A percentile compares a stretch with the other conserved stretches of the same genome.
These are phyloP conservation scores for Synergus japonicus DNA, from an alignment of 2,888 invertebrate genomes.

Conservation along the genomic window DNA sequence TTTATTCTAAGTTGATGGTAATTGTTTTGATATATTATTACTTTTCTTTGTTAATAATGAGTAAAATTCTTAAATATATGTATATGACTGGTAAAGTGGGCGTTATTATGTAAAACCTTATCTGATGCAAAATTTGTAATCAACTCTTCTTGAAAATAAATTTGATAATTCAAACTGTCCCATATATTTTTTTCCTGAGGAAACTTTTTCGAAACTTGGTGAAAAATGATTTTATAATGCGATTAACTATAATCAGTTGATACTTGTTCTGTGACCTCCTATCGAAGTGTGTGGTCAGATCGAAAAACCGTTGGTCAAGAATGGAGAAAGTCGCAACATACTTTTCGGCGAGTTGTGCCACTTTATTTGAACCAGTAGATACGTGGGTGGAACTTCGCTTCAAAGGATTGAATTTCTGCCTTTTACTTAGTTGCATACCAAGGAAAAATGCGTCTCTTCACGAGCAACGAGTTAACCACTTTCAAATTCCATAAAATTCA, in stretches of 20 bases:
- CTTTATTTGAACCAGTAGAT: slow-evolving; percentile 44
- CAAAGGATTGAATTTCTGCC: slow-evolving; percentile 29
- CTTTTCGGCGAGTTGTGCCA: slow-evolving; percentile 59
- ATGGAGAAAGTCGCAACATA: slow-evolving; percentile 70
- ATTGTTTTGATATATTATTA: too few species aligned
- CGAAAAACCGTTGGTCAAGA: slow-evolving; percentile 67
- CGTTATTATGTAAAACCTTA: background rate
- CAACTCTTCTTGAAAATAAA: background rate
- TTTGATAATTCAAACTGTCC: background rate
- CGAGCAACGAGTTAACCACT: background rate
- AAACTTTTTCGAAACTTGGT: background rate
- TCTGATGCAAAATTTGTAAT: background rate
- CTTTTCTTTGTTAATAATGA: too few species aligned
- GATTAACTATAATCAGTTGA: background rate
- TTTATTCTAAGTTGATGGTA: too few species aligned
- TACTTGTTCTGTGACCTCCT: slow-evolving; percentile 58
- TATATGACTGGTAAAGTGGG: too few species aligned
- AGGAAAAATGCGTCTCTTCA: slow-evolving; percentile 1
- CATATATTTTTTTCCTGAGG: background rate
- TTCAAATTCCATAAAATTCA: background rate
- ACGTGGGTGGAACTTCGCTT: slow-evolving; percentile 34
- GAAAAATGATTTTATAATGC: background rate
- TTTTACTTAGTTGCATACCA: slow-evolving; percentile 36
- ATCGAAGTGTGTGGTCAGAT: slow-evolving; percentile 55
- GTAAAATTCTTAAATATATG: too few species aligned